Percentiles rank a stretch among this genome's conserved stretches.
phyloP scores from a whole-genome alignment of 2,888 invertebrate genomes.

The Morpho deidamia region DNA sequence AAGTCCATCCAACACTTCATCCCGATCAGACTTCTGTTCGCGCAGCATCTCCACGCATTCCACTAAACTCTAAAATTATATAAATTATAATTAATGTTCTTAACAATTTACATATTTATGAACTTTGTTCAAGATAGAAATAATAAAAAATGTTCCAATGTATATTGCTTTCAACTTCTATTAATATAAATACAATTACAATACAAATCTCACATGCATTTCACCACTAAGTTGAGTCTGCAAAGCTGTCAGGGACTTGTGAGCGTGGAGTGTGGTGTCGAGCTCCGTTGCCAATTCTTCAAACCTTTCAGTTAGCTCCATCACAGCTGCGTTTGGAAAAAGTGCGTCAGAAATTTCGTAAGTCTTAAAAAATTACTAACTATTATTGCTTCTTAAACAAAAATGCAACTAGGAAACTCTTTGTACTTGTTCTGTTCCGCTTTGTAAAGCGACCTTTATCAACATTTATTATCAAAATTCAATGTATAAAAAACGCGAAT shows the following conservation, averaged over 20 bases:
- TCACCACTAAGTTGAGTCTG: constrained; percentile 45
- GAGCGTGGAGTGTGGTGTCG: constrained; percentile 37
- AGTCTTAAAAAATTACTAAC: too few relatives aligned
- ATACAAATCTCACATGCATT: constrained; percentile 35
- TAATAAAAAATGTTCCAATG: too few relatives aligned
- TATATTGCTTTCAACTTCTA: too few relatives aligned
- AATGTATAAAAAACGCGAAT: too few relatives aligned
- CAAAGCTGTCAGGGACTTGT: constrained; percentile 33
- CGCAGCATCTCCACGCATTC: constrained; percentile 53
- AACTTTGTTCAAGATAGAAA: too few relatives aligned
- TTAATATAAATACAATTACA: not conserved
- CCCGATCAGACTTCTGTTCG: constrained; percentile 60
- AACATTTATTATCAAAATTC: too few relatives aligned
- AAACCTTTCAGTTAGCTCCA: constrained; percentile 50
- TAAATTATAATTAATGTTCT: not conserved
- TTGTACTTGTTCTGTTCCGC: too few relatives aligned
- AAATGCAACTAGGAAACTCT: too few relatives aligned
- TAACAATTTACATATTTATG: too few relatives aligned
- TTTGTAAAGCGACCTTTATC: too few relatives aligned
- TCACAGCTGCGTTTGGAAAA: constrained; percentile 37
- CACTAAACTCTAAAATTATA: constrained; percentile 39
- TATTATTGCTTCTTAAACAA: too few relatives aligned
- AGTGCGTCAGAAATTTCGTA: too few relatives aligned
- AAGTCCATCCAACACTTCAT: constrained; percentile 57
- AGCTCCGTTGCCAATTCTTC: constrained; percentile 39